Conservation (phyloP, 2,888 invertebrate species). For the Scotopteryx bipunctaria region DNA sequence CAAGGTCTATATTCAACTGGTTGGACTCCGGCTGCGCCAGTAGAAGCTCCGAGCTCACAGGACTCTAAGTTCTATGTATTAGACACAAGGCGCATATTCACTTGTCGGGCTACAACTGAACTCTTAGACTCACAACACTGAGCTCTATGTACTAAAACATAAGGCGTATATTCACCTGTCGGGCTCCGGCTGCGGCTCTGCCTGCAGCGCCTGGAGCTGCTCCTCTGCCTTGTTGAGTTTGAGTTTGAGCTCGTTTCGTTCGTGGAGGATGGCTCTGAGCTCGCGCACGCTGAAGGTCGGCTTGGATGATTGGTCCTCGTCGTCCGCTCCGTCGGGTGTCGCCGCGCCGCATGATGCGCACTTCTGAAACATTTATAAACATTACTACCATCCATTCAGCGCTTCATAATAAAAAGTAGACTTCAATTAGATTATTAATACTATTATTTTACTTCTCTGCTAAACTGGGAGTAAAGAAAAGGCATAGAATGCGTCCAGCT, state of each 20-base stretch:
- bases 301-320: constrained; percentile 65
- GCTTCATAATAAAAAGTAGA: too few relatives aligned
- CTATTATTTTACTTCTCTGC: too few relatives aligned
- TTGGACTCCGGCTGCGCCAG: too few relatives aligned
- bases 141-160: not conserved
- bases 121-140: not conserved
- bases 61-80: not conserved
- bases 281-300: constrained; percentile 86
- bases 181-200: constrained; percentile 54
- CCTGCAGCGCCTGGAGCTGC: constrained; percentile 90
- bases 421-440: too few relatives aligned
- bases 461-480: too few relatives aligned
- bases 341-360: constrained; percentile 71
- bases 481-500: too few relatives aligned
- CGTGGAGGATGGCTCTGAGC: constrained; percentile 92
- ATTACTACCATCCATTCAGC: too few relatives aligned
- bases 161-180: constrained; percentile 57
- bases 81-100: not conserved
- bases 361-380: constrained; percentile 51
- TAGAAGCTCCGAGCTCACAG: too few relatives aligned
- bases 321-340: constrained; percentile 61
- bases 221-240: constrained; percentile 96
- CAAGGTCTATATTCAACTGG: too few relatives aligned
- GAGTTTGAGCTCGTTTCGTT: constrained; percentile 97
- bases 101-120: not conserved